Conservation (phyloP, 2,113 vertebrate species). For the Gavia stellata region DNA sequence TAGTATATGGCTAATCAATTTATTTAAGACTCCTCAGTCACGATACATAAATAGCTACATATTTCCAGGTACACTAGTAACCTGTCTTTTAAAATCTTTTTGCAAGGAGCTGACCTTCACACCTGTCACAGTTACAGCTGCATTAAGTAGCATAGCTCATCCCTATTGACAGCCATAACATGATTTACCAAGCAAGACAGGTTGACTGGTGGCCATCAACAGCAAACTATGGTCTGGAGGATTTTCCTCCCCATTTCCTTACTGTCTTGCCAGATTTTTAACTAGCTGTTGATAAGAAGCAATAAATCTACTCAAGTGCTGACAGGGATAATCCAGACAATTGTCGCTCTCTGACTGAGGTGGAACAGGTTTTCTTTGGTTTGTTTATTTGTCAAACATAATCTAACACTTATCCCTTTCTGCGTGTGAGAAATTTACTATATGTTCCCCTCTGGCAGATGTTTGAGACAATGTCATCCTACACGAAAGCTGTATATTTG, state of each 20-base stretch:
- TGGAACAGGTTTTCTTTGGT: constrained; percentile 18
- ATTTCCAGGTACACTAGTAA: neutral
- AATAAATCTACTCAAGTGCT: constrained; percentile 42
- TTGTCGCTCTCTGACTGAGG: constrained; percentile 8
- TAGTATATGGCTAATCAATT: neutral
- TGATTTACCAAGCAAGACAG: neutral
- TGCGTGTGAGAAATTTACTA: constrained; percentile 29
- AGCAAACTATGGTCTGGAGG: neutral
- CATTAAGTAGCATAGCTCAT: neutral
- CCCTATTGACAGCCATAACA: neutral
- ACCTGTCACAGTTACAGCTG: neutral
- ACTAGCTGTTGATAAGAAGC: constrained; percentile 43
- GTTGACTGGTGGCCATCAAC: neutral
- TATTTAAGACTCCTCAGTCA: neutral
- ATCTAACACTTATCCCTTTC: neutral
- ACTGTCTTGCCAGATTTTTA: constrained; percentile 27
- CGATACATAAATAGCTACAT: neutral
- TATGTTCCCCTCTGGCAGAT: constrained; percentile 38
- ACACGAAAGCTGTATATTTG: constrained; percentile 34
- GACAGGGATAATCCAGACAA: constrained; percentile 35
- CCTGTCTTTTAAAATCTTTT: neutral
- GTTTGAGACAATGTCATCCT: constrained; percentile 35
- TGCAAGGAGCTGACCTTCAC: neutral
- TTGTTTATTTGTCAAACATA: constrained; percentile 46
- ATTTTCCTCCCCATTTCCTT: neutral